Evolutionary conservation across 2,113 vertebrate species (phyloP), one percentile per base, ranked within the genome.

Genomic region (Kobus ellipsiprymnus): DNA sequence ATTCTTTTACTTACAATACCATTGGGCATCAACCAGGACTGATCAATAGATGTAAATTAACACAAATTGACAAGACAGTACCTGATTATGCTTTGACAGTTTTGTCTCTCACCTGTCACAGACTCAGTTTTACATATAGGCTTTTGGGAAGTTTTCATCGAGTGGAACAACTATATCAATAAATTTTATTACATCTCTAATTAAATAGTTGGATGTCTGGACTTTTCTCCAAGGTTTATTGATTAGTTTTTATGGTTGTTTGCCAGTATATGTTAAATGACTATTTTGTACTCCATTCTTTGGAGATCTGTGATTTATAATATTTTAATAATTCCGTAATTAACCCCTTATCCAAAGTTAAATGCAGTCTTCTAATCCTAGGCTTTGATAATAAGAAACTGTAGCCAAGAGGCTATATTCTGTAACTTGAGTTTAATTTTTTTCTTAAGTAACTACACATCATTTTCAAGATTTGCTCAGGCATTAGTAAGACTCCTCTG

Each of bases 131-230:
- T 90, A 78, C 27, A 46, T 50, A 59, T 30, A 78, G 30, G 29
- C 21, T 71, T 23, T 19, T 67, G 16, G 48, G 50, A 87, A 81
- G 54, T 67, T 82, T 86, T 30, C 59, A 87, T 57, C 55, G 82
- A 94, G 5, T 71, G 4, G 48, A 96, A 82, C 9, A 83, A 6
- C 30, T 85, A 14, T 23, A 78, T 71, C 60, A 90, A 23, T 89
- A 89, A 55, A 57, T 77, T 98, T 88, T 87, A 83, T 90, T 78
- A 54, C 52, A 64, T 87, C 16, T 92, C 21, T 84, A 93, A 96
- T 94, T 77, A 93, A 94, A 96, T 91, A 88, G 16, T 25, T 92
- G 3, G 25, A 74, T 93, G 15, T 89, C 50, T 88, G 12, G 29
- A 93, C 50, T 95, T 77, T 52, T 67, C 13, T 50, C 30, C 29